Evolutionary conservation across 2,888 invertebrate genomes (phyloP), one percentile per base, ranked within the genome.

Genomic region (Chrysolina haemoptera): DNA sequence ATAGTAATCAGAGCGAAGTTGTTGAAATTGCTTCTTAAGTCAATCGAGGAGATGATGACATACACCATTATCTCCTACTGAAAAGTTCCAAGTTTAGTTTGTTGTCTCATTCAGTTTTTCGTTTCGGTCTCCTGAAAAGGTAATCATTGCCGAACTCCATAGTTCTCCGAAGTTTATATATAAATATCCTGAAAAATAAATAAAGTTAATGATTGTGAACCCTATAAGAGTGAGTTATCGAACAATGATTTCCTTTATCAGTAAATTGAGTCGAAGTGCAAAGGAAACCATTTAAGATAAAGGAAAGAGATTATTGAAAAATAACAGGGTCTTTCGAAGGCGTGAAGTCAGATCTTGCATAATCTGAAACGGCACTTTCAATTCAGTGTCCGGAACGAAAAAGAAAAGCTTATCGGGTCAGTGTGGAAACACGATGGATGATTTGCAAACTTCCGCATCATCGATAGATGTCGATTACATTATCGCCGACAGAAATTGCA

Each of bases 181-280:
- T 68, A 68, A 64, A 69, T 68, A 63, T 65, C 59, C 55, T 59
- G 43, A 64, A 63, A 72, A 46, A 68, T 64, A 27, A 67, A 68
- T 55, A 66, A 59, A 66, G 62, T 62, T 71, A 55, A 75, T 48
- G 69, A 55, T 69, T 66, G 65, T 66, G 43, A 72, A 72, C 27
- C 55, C 43, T 55, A 62, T 50, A 72, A 70, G 68, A 65, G 72
- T 70, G 71, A 77, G 75, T 77, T 78, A 79, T 79, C 78, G 79
- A 77, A 78, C 79, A 76, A 74, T 75, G 78, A 79, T 80, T 79
- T 76, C 68, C 76, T 75, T 80, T 81, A 81, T 78, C 78, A 73
- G 75, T 78, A 78, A 79, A 80, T 81, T 79, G 78, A 81, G 76
- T 80, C 75, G 73, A 76, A 79, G 74, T 78, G 77, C 77, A 75